A percentile compares a stretch with the other conserved stretches of the same genome.
Evolutionary conservation across 2,113 vertebrate species (phyloP).

Genomic region (Lophochroa leadbeateri): DNA sequence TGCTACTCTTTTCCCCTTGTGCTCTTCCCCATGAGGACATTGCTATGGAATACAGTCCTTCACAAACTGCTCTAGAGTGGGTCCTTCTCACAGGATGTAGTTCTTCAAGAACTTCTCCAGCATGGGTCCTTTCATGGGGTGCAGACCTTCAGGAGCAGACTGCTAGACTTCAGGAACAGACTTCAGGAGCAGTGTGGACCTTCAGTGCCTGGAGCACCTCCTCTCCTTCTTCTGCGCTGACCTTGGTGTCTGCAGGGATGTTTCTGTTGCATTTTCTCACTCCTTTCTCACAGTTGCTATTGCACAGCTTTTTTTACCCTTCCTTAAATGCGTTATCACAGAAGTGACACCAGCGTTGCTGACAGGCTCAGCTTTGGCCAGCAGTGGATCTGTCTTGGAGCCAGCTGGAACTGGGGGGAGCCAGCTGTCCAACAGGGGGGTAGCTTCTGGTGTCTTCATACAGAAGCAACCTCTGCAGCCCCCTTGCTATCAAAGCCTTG

Average conservation of each 20-base stretch:
- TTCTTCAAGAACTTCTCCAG: neutral
- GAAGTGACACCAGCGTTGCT: accelerated
- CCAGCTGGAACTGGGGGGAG: neutral
- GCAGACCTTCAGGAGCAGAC: neutral
- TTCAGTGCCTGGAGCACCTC: neutral
- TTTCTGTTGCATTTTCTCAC: neutral
- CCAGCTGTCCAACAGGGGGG: neutral
- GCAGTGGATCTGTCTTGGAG: accelerated
- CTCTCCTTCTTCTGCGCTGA: neutral
- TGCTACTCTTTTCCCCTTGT: neutral
- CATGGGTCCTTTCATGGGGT: accelerated
- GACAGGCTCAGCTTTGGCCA: neutral
- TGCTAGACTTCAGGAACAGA: neutral
- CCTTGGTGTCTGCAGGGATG: neutral
- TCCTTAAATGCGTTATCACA: neutral
- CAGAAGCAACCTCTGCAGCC: neutral
- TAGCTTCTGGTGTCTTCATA: neutral
- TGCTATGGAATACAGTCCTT: neutral
- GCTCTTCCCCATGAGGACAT: accelerated
- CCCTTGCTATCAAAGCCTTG: neutral
- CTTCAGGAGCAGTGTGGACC: accelerated
- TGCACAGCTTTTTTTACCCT: neutral
- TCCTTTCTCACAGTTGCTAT: neutral
- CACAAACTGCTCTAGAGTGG: neutral
- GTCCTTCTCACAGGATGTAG: neutral